Conservation (phyloP, 1,140 invertebrate species). For the Homarus americanus region DNA sequence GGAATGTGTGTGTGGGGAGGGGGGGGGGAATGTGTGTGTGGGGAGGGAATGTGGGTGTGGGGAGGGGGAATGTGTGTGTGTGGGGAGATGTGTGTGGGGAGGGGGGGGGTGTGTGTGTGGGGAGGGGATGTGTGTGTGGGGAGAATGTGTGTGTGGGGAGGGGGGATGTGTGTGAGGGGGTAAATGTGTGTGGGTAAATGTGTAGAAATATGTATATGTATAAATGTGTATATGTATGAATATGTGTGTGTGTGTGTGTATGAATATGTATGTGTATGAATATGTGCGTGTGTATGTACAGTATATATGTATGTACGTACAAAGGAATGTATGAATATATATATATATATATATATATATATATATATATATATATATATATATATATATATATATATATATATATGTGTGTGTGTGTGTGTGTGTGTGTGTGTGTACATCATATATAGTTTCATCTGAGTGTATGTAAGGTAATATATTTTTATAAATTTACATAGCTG, state of each 20-base stretch:
- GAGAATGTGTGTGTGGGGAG: no score
- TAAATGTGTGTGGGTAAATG: background rate
- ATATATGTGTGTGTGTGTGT: background rate
- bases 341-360: conserved; percentile 2
- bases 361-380: background rate
- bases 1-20: background rate
- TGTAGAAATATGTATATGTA: background rate
- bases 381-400: background rate
- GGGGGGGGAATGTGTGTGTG: background rate
- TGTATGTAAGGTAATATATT: background rate
- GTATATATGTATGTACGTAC: background rate
- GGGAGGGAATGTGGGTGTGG: background rate
- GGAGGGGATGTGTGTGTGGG: no score
- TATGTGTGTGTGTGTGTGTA: background rate
- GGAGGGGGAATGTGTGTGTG: background rate
- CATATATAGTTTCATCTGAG: background rate
- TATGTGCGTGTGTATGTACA: background rate
- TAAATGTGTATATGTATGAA: background rate
- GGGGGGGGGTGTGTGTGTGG: no score
- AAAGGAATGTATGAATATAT: background rate
- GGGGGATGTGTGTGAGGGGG: no score
- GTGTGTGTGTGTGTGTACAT: background rate
- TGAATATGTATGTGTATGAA: background rate
- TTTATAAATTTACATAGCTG: background rate
- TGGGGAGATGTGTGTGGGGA: no score